A percentile compares a stretch with the other conserved stretches of the same genome.
These are phyloP conservation scores for Ptychobarbus kaznakovi DNA, from an alignment of 2,797 vertebrate genomes.

Conservation along the genomic window DNA sequence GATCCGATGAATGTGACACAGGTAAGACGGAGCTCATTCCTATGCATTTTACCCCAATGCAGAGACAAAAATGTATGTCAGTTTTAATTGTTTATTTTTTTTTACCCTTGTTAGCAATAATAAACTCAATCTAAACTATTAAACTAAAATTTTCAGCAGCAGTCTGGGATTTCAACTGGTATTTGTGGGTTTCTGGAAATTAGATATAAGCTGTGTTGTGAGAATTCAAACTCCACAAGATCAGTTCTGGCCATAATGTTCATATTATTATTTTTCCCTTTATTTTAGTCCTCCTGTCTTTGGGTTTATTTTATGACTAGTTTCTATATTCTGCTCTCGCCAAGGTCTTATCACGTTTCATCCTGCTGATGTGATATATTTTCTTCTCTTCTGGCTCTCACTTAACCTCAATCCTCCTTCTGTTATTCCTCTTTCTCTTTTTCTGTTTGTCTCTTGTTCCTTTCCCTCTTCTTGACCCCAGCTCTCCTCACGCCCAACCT, in stretches of 20 bases:
- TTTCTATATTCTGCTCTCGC: conserved; percentile 13
- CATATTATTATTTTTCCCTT: conserved; percentile 2
- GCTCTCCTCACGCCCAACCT: not conserved
- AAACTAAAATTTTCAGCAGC: not conserved
- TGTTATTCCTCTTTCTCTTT: conserved; percentile 17
- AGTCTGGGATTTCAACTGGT: not conserved
- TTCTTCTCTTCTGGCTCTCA: conserved; percentile 19
- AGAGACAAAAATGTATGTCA: not conserved
- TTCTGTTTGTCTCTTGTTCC: conserved; percentile 25
- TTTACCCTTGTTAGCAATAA: conserved; percentile 12
- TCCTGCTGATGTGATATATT: conserved; percentile 5
- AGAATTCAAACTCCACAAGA: not conserved
- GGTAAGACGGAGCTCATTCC: conserved; percentile 38
- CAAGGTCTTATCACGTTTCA: conserved; percentile 32
- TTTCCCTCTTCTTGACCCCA: conserved; percentile 39
- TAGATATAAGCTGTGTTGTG: conserved; percentile 8
- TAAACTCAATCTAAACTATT: not conserved
- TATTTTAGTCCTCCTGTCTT: conserved; percentile 10
- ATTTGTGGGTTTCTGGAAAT: conserved; percentile 18
- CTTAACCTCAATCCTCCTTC: conserved; percentile 4
- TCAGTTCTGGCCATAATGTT: not conserved
- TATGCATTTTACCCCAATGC: not conserved
- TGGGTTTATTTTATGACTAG: conserved; percentile 18
- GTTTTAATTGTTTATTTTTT: not conserved
- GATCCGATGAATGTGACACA: conserved; percentile 26